Evolutionary conservation across 1,140 invertebrate species (phyloP), one percentile per base, ranked within the genome.

Genomic region (Hypsibius dujardini): DNA sequence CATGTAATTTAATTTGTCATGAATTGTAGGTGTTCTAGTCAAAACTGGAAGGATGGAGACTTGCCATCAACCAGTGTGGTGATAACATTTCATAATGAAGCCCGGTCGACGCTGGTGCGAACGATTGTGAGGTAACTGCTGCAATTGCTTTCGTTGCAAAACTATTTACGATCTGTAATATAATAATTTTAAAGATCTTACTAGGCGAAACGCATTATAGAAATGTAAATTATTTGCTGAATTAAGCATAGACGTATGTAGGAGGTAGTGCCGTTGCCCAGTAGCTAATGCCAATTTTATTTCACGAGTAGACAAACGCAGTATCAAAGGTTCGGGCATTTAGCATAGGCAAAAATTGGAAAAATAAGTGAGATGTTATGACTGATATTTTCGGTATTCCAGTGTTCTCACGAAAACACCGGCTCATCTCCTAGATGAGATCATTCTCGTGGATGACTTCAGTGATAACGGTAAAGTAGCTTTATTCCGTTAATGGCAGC

Each of bases 371-470:
- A 56, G n/a, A 56, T 56, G 7, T 56, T 56, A 7, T 56, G n/a
- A 56, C 50, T 7, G 50, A 56, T 56, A 56, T 56, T 56, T 56
- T 7, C 7, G n/a, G 7, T 56, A 56, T 46, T 72, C 42, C 82
- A 94, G 92, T 78, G 90, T 96, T 1, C 81, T 97, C 28, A 92
- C 95, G 79, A 84, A 94, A 76, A 94, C 92, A 80, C 94, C 95
- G 0, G 87, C 89, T 76, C 86, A 93, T 80, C 83, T 98, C 12
- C 88, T 98, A 74, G 90, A 95, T 76, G 94, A 98, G 84, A 92
- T 98, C 72, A 95, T 98, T 76, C 82, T 98, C 7, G 94, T 97
- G 1, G 94, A 98, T 79, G 95, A 98, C 81, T 95, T 90, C 79
- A 96, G 93, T 77, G 89, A 92, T 80, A 87, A 91, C 80, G 85